Evolutionary conservation across 2,888 invertebrate genomes (phyloP).

Genomic region (Polydrusus tereticollis): DNA sequence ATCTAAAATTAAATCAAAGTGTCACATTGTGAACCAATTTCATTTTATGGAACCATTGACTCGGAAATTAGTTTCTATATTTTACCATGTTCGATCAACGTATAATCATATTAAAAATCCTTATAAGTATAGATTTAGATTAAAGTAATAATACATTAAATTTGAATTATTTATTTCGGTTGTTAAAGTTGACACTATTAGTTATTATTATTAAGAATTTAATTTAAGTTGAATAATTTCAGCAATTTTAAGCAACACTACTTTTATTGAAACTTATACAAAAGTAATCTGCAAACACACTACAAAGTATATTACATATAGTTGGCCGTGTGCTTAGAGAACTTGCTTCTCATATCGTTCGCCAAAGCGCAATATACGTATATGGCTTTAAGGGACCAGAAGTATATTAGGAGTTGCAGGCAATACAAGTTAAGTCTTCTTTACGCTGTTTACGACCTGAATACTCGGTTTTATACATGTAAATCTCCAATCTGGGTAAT

Average conservation of each 20-base stretch:
- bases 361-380: neutral
- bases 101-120: no score
- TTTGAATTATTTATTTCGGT: no score
- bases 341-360: neutral
- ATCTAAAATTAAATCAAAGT: conserved; percentile 21
- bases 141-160: no score
- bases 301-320: neutral
- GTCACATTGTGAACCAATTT: conserved; percentile 17
- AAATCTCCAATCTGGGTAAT: neutral
- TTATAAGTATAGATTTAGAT: no score
- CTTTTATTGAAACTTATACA: neutral
- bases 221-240: neutral
- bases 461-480: neutral
- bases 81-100: neutral
- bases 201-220: neutral
- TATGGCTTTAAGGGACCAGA: neutral
- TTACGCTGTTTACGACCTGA: neutral
- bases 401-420: neutral
- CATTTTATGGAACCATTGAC: conserved; percentile 12
- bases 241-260: neutral
- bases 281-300: neutral
- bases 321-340: neutral
- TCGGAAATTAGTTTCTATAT: neutral
- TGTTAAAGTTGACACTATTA: no score
- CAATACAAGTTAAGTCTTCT: conserved; percentile 5